Percentiles rank a stretch among this genome's conserved stretches.
Conservation (phyloP, 2,888 invertebrate species). For the Glomeris marginata region DNA sequence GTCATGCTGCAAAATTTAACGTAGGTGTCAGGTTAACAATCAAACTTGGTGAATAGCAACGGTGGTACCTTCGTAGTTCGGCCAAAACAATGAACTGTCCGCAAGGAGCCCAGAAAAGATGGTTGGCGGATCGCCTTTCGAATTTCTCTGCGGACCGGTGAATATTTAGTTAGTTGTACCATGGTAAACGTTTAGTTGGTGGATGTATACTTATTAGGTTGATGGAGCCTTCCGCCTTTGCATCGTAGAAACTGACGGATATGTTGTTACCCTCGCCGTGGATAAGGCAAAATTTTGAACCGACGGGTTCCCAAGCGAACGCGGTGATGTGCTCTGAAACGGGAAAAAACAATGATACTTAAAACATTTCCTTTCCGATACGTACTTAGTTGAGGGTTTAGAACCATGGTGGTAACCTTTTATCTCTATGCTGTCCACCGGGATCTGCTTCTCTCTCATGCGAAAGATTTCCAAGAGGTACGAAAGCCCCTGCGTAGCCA, state of each 20-base stretch:
- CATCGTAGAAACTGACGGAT: slow-evolving; percentile 81
- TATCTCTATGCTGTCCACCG: slow-evolving; percentile 93
- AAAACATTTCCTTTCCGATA: not conserved
- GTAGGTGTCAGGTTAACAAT: not conserved
- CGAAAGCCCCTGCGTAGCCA: slow-evolving; percentile 56
- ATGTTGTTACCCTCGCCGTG: slow-evolving; percentile 80
- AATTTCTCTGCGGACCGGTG: slow-evolving; percentile 43
- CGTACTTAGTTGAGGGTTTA: too few relatives aligned
- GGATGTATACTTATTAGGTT: slow-evolving; percentile 70
- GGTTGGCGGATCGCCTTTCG: slow-evolving; percentile 58
- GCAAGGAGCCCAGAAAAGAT: slow-evolving; percentile 84
- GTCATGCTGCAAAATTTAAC: slow-evolving; percentile 43
- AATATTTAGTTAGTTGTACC: too few relatives aligned
- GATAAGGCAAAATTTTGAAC: slow-evolving; percentile 90
- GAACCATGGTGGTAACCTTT: slow-evolving; percentile 42
- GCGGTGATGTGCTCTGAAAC: slow-evolving; percentile 41
- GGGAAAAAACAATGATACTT: not conserved
- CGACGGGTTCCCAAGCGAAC: slow-evolving; percentile 97
- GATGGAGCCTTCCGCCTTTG: slow-evolving; percentile 78
- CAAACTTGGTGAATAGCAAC: not conserved
- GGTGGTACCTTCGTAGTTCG: slow-evolving; percentile 47
- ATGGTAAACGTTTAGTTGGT: slow-evolving; percentile 23
- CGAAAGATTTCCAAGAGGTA: slow-evolving; percentile 99
- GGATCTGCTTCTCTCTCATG: slow-evolving; percentile 93
- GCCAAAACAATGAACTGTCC: slow-evolving; percentile 93